Base-by-base conservation (phyloP, 2,113 vertebrate species). In the Petrocephalus zakoni region DNA sequence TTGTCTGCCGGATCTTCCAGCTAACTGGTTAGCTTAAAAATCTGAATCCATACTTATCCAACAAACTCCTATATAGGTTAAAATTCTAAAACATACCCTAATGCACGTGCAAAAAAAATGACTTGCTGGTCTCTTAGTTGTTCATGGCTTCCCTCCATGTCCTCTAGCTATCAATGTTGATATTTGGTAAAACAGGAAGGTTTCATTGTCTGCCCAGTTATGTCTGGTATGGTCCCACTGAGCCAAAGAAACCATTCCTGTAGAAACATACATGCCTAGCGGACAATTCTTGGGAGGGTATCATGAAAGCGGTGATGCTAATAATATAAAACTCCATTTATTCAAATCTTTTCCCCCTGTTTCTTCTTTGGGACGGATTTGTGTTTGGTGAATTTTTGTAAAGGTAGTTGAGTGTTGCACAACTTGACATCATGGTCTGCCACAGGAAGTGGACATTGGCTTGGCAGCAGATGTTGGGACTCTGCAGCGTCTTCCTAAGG, bases 391-490 rank as follows among this genome's bases (percentile, higher is more conserved):
- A 29, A 29, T 68, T 68, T 68, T 29, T 68, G 61, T 68, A 13
- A 68, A 68, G 61, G 61, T 4, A 68, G n/a, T 68, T 68, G 10
- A 13, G 55, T 68, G n/a, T 47, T 49, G n/a, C 25, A 17, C 17
- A n/a, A 29, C 61, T 29, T 75, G 61, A 87, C 47, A 21, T 72
- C 46, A 51, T 49, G 5, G 58, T 68, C 78, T 88, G 75, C 0
- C 68, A 19, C 89, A 99, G 97, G 97, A 99, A 91, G 97, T 97
- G 4, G 97, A 98, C 42, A 49, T 98, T 0, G 97, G 97, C 25
- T 90, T 98, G 37, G 97, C 97, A 0, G 97, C 97, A 0, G 97
- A 98, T 3, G 95, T 98, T 0, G 97, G 97, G 19, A 97, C 96
- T 0, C 92, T 98, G 0, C 97, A 99, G 91, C 95, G 97, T 5